A percentile compares a stretch with the other conserved stretches of the same genome.
These are phyloP conservation scores for Morus bassanus DNA, from an alignment of 2,797 vertebrate species.

Conservation along the genomic window DNA sequence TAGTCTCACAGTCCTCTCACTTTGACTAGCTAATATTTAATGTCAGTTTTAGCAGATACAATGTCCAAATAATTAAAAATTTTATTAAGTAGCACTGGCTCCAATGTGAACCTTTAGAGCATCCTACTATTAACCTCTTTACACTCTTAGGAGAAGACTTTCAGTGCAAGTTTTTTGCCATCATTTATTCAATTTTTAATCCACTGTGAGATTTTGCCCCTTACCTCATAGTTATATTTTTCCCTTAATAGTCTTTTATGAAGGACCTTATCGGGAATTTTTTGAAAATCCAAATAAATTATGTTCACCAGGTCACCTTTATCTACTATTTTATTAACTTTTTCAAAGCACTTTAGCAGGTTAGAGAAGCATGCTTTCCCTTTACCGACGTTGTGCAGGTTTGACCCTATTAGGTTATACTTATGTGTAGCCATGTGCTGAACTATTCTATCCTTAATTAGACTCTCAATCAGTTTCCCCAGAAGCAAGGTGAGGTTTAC, in stretches of 20 bases:
- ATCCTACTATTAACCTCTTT: not conserved
- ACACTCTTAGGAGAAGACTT: not conserved
- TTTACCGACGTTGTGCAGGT: not conserved
- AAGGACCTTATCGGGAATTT: not conserved
- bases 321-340: constrained; percentile 48
- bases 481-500: constrained; percentile 6
- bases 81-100: not conserved
- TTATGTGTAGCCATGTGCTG: not conserved
- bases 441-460: constrained; percentile 15
- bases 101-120: not conserved
- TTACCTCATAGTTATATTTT: constrained; percentile 14
- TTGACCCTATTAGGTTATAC: constrained; percentile 24
- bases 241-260: not conserved
- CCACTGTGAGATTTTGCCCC: not conserved
- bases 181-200: constrained; percentile 8
- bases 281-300: constrained; percentile 21
- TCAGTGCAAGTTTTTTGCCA: not conserved
- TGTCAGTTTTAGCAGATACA: not conserved
- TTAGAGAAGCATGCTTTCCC: not conserved
- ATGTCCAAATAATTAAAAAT: not conserved
- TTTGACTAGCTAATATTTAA: not conserved
- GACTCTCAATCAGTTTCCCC: not conserved
- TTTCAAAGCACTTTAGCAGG: not conserved
- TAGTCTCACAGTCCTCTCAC: not conserved
- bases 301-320: not conserved